A percentile compares a stretch with the other conserved stretches of the same genome.
phyloP scores from a whole-genome alignment of 1,140 invertebrate species.

The Euglossa dilemma region DNA sequence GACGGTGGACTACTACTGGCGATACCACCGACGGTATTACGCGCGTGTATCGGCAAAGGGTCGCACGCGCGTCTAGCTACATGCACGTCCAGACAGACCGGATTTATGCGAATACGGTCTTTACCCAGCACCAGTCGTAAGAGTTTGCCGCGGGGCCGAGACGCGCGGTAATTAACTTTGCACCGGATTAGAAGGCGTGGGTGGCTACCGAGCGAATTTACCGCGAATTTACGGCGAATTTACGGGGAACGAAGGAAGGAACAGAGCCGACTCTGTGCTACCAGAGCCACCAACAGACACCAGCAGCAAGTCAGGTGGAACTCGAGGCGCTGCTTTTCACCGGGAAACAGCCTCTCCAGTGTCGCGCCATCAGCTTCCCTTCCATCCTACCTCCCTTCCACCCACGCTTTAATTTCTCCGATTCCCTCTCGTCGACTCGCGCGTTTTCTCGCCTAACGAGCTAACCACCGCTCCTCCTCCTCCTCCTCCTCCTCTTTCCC shows the following conservation, averaged over 20 bases:
- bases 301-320: constrained; percentile 22
- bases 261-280: neutral
- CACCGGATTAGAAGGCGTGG: constrained; percentile 58
- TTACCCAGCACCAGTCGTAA: neutral
- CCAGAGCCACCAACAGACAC: constrained; percentile 16
- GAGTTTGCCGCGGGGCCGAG: neutral
- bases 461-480: neutral
- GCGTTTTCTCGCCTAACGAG: neutral
- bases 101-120: neutral
- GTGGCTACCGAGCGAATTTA: constrained; percentile 53
- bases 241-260: neutral
- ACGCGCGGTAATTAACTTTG: constrained; percentile 58
- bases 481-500: too few species aligned
- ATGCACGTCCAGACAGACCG: neutral
- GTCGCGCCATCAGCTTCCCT: neutral
- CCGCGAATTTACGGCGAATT: neutral
- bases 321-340: constrained; percentile 1
- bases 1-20: too few species aligned
- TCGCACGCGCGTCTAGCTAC: neutral
- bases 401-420: neutral
- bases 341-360: neutral
- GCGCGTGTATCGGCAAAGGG: neutral
- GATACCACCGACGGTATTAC: too few species aligned
- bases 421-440: neutral
- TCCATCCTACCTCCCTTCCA: neutral